These are phyloP conservation scores for human (Homo sapiens) DNA, from an alignment of 2,113 vertebrate species.

Conservation along the genomic window DNA sequence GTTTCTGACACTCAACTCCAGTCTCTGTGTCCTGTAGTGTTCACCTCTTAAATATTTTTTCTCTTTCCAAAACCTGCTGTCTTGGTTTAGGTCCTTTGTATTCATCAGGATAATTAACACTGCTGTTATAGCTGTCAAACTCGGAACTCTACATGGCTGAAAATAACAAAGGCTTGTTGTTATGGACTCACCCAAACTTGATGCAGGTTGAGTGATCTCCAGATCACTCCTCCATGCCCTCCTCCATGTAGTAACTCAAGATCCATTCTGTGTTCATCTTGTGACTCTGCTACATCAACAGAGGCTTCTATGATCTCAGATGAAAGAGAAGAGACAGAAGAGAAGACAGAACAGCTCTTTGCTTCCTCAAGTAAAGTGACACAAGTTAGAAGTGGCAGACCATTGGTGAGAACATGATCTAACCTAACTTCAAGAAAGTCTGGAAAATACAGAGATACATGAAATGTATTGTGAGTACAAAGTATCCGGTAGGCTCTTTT, in stretches of 20 bases:
- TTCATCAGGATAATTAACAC: not conserved
- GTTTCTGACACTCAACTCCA: not conserved
- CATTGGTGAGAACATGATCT: not conserved
- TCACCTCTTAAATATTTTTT: not conserved
- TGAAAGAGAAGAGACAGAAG: not conserved
- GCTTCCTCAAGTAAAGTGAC: not conserved
- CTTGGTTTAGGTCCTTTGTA: not conserved
- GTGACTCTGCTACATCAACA: not conserved
- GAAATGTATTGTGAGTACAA: not conserved
- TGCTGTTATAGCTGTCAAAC: not conserved
- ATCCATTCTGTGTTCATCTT: not conserved
- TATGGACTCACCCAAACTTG: not conserved
- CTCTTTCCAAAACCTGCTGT: not conserved
- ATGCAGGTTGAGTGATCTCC: not conserved
- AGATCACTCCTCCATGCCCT: not conserved
- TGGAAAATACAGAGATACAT: not conserved
- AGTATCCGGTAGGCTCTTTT: not conserved
- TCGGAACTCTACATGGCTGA: not conserved
- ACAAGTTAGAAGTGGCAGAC: not conserved
- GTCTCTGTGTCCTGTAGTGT: not conserved
- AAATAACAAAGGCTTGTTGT: not conserved
- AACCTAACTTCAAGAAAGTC: not conserved
- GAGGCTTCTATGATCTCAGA: not conserved
- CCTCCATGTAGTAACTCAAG: not conserved
- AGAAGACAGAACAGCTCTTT: not conserved